A percentile compares a stretch with the other conserved stretches of the same genome.
Evolutionary conservation across 2,797 vertebrate genomes (phyloP).

Genomic region (Buceros bicornis): DNA sequence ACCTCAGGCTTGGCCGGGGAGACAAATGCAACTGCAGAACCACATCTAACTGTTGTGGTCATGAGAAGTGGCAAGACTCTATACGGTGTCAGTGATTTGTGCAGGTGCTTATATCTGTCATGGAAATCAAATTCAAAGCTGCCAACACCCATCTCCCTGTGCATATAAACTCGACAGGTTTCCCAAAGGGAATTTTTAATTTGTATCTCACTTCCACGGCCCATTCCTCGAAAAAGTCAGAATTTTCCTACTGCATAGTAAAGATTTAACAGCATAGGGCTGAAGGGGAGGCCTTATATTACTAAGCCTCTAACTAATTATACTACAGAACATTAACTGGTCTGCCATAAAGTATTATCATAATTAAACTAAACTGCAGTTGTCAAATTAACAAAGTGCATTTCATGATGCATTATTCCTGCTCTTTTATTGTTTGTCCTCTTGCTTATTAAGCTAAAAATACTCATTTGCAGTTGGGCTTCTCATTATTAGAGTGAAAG

Average conservation of each 20-base stretch:
- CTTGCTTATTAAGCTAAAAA: conserved; percentile 27
- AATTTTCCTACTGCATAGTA: background rate
- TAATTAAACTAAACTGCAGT: conserved; percentile 64
- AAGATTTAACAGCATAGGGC: background rate
- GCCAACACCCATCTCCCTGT: background rate
- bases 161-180: background rate
- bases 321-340: background rate
- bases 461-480: conserved; percentile 5
- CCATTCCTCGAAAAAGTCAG: background rate
- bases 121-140: background rate
- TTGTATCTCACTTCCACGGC: background rate
- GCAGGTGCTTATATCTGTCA: rapidly evolving
- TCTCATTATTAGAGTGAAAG: background rate
- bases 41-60: rapidly evolving
- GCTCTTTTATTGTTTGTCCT: conserved; percentile 54
- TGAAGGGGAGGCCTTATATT: background rate
- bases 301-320: conserved; percentile 1
- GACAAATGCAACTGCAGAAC: too few relatives aligned
- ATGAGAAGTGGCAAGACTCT: rapidly evolving
- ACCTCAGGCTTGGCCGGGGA: too few relatives aligned
- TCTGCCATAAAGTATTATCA: conserved; percentile 20
- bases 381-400: conserved; percentile 57
- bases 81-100: rapidly evolving
- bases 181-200: background rate
- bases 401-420: conserved; percentile 41